phyloP scores from a whole-genome alignment of 2,113 vertebrate genomes.

The Puffinus mauretanicus region DNA sequence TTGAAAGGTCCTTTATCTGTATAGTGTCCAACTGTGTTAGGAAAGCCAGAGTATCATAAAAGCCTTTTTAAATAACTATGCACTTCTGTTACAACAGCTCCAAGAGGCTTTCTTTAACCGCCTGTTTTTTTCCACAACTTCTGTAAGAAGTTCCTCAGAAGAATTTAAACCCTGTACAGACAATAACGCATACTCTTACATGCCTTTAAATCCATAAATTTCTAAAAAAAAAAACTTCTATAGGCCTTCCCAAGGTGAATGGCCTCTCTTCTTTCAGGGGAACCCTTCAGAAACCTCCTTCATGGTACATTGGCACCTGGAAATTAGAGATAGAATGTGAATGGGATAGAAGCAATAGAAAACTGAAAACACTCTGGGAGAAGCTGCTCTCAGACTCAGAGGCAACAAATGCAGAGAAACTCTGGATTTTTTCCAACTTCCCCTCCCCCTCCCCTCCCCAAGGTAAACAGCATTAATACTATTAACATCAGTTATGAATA shows the following conservation, averaged over 20 bases:
- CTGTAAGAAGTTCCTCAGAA: neutral
- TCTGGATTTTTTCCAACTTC: neutral
- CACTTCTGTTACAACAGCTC: neutral
- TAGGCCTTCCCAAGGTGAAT: neutral
- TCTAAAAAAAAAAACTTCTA: neutral
- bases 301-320: neutral
- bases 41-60: neutral
- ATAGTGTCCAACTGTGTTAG: neutral
- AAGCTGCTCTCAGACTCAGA: neutral
- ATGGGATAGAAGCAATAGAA: neutral
- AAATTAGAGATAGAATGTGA: neutral
- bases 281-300: neutral
- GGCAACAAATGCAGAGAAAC: neutral
- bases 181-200: neutral
- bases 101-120: neutral
- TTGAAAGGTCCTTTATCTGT: neutral
- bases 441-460: neutral
- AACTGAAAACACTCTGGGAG: neutral
- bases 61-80: neutral
- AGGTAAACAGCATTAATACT: neutral
- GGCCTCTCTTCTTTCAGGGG: neutral
- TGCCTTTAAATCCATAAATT: neutral
- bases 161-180: neutral
- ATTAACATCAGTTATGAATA: neutral
- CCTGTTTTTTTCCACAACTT: neutral